Conservation (phyloP, 2,113 vertebrate genomes). For the Atrichornis clamosus region DNA sequence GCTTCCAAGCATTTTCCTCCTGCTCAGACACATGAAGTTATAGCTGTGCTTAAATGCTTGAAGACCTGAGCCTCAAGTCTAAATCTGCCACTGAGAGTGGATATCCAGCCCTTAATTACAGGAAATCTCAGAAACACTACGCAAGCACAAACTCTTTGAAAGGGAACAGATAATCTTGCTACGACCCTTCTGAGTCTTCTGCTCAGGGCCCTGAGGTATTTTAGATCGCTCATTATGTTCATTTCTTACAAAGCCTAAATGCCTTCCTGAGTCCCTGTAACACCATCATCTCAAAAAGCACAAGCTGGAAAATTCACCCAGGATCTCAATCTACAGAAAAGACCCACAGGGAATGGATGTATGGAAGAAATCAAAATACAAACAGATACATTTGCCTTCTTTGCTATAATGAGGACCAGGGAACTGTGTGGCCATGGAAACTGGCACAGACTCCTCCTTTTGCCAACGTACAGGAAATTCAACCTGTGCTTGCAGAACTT, state of each 20-base stretch:
- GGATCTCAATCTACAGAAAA: not conserved
- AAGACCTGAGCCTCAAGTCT: not conserved
- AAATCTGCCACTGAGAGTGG: not conserved
- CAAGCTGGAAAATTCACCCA: constrained; percentile 1
- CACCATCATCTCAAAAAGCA: not conserved
- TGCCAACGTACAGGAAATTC: not conserved
- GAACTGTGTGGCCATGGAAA: constrained; percentile 5
- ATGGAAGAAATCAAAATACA: constrained; percentile 9
- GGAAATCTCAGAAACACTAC: not conserved
- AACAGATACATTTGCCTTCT: not conserved
- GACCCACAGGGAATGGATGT: not conserved
- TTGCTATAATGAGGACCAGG: not conserved
- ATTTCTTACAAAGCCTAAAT: not conserved
- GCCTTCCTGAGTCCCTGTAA: not conserved
- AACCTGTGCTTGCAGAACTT: not conserved
- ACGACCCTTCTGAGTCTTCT: not conserved
- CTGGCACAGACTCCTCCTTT: not conserved
- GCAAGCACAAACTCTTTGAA: not conserved
- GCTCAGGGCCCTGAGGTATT: not conserved
- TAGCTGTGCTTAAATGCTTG: not conserved
- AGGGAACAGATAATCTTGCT: not conserved
- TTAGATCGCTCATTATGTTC: not conserved
- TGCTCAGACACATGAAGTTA: not conserved
- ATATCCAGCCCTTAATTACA: not conserved
- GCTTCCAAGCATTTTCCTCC: not conserved